Percentiles rank a stretch among this genome's conserved stretches.
These are phyloP conservation scores for Apamea anceps DNA, from an alignment of 2,888 invertebrate genomes.

Conservation along the genomic window DNA sequence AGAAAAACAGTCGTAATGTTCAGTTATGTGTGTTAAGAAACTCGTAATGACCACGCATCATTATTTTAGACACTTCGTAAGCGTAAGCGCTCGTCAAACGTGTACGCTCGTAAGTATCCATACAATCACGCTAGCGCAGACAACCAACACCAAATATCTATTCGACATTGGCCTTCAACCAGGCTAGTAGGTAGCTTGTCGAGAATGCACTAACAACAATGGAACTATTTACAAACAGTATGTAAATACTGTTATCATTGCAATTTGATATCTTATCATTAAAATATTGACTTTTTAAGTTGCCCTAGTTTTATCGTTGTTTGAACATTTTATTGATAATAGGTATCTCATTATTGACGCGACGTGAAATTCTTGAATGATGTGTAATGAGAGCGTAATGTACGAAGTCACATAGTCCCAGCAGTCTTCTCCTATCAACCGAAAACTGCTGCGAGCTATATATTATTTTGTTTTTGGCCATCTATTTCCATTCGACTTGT, in stretches of 20 bases:
- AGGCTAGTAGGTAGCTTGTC: background rate
- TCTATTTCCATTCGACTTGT: too few species aligned
- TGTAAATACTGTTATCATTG: slow-evolving; percentile 34
- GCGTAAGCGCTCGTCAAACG: background rate
- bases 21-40: background rate
- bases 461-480: background rate
- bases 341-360: slow-evolving; percentile 1
- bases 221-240: slow-evolving; percentile 39
- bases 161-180: background rate
- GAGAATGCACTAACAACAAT: background rate
- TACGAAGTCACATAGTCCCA: background rate
- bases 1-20: background rate
- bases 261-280: slow-evolving; percentile 50
- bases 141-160: background rate
- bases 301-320: slow-evolving; percentile 37
- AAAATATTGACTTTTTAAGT: slow-evolving; percentile 26
- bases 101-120: background rate
- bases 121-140: background rate
- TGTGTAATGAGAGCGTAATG: slow-evolving; percentile 11
- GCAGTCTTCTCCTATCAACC: background rate
- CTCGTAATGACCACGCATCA: background rate
- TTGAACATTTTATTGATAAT: slow-evolving; percentile 15
- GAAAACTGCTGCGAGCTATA: background rate
- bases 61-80: background rate
- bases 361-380: slow-evolving; percentile 7